A percentile compares a stretch with the other conserved stretches of the same genome.
Conservation (phyloP, 2,797 vertebrate species). For the Ctenopoma multispine region DNA sequence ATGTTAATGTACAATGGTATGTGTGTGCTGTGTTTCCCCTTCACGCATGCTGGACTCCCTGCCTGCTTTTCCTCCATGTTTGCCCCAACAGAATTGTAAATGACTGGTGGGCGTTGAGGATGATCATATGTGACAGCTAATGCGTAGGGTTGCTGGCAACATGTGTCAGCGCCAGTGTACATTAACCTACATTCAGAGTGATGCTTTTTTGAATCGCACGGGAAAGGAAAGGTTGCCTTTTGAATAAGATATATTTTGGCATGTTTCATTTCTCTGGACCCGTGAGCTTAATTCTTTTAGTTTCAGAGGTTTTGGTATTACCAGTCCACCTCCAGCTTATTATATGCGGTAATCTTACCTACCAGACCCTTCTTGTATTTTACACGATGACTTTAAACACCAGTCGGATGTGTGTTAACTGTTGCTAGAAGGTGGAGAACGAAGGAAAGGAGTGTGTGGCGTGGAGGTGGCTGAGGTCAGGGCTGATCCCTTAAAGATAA, state of each 20-base stretch:
- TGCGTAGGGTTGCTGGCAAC: constrained; percentile 79
- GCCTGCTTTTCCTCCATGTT: constrained; percentile 48
- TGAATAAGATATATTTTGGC: constrained; percentile 65
- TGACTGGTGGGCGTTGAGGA: constrained; percentile 77
- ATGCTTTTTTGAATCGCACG: constrained; percentile 67
- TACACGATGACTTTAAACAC: constrained; percentile 37
- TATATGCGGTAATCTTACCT: constrained; percentile 23
- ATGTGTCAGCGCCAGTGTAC: constrained; percentile 79
- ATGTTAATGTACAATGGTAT: constrained; percentile 23
- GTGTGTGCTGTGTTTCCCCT: constrained; percentile 26
- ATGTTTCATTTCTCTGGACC: constrained; percentile 46
- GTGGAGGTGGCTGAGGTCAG: constrained; percentile 74
- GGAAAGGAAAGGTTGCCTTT: constrained; percentile 67
- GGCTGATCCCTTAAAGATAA: constrained; percentile 84
- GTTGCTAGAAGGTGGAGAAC: constrained; percentile 67
- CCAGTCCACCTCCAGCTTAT: constrained; percentile 33
- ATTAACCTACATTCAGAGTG: constrained; percentile 78
- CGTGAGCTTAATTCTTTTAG: constrained; percentile 11
- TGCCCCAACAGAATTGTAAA: constrained; percentile 74
- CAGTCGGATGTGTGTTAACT: constrained; percentile 23
- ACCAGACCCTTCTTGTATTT: constrained; percentile 15
- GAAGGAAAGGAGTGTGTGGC: constrained; percentile 59
- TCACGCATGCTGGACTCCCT: constrained; percentile 31
- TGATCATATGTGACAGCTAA: constrained; percentile 79
- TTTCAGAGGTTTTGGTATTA: constrained; percentile 36